Percentiles rank a stretch among this genome's conserved stretches.
Evolutionary conservation across 2,888 invertebrate genomes (phyloP).

Genomic region (Lithophane leautieri): DNA sequence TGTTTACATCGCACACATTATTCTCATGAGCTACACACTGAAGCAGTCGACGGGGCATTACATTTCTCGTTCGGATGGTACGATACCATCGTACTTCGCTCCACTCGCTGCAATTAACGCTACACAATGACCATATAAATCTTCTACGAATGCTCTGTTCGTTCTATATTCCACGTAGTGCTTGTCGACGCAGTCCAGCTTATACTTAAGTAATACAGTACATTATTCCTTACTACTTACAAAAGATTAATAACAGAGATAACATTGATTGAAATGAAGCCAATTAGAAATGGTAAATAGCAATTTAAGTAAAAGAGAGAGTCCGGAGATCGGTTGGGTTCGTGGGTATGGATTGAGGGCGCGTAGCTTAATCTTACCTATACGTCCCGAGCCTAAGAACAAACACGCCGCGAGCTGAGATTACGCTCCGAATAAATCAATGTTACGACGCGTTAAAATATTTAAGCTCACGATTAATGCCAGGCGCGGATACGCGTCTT

Average conservation of each 20-base stretch:
- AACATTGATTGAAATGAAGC: slow-evolving; percentile 61
- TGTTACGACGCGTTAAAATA: slow-evolving; percentile 90
- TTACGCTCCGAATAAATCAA: slow-evolving; percentile 90
- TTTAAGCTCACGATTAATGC: slow-evolving; percentile 90
- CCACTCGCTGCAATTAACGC: slow-evolving; percentile 88
- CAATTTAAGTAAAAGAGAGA: slow-evolving; percentile 74
- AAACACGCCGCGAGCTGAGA: slow-evolving; percentile 89
- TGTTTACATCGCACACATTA: slow-evolving; percentile 74
- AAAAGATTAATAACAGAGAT: slow-evolving; percentile 18
- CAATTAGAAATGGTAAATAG: slow-evolving; percentile 78
- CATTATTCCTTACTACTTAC: slow-evolving; percentile 62
- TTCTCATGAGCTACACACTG: slow-evolving; percentile 73
- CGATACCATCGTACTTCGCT: slow-evolving; percentile 87
- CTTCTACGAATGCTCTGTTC: slow-evolving; percentile 84
- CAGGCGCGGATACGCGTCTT: slow-evolving; percentile 81
- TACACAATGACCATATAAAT: slow-evolving; percentile 89
- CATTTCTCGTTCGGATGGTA: slow-evolving; percentile 83
- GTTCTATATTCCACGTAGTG: slow-evolving; percentile 78
- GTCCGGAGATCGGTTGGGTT: slow-evolving; percentile 72
- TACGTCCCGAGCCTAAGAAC: slow-evolving; percentile 88
- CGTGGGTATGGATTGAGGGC: slow-evolving; percentile 78
- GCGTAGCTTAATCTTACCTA: slow-evolving; percentile 85
- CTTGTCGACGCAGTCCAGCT: slow-evolving; percentile 72
- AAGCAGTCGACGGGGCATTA: slow-evolving; percentile 75
- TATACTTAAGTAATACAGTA: slow-evolving; percentile 58